Base-by-base conservation (phyloP, 2,888 invertebrate genomes). In the Eristalis pertinax region DNA sequence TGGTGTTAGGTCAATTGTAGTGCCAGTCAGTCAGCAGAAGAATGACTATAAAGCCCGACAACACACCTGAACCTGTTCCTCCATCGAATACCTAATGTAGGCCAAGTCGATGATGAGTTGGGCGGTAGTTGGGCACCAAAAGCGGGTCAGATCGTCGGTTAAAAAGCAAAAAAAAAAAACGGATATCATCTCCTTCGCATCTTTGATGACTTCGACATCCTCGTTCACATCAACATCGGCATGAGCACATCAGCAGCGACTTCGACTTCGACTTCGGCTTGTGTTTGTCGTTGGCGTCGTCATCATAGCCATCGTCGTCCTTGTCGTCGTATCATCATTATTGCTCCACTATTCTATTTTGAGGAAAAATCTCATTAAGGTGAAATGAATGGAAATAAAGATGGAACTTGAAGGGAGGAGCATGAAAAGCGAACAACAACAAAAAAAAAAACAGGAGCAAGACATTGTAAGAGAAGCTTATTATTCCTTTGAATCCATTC, bases 301-400 rank as follows among this genome's bases (percentile, higher is more conserved):
- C 32, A 11, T 15, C 26, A 7, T 43, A 32, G 15, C 11, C 60
- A n/a, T 24, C 62, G 41, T 64, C 19, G 41, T 68, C 67, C 13
- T 65, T 50, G 24, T 73, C 68, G 58, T 74, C 73, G 67, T 86
- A 79, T 83, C 78, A 83, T 86, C 73, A 85, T 85, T 82, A 85
- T 85, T 74, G 82, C 85, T 86, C 72, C 75, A 83, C 83, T 83
- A 87, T 87, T 87, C 86, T 83, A 83, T 87, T 83, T n/a, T 87
- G 79, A 76, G 86, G 79, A 87, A 87, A 83, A 87, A 87, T 87
- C 86, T 87, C 83, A 87, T 87, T 87, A 87, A 87, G 86, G 86
- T 87, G 68, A 79, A 83, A 79, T 83, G 86, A 87, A 87, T 87
- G 72, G 79, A 79, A 79, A 87, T 83, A 78, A 79, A 87, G 79